A percentile compares a stretch with the other conserved stretches of the same genome.
Conservation (phyloP, 1,140 invertebrate genomes). For the Hyles euphorbiae region DNA sequence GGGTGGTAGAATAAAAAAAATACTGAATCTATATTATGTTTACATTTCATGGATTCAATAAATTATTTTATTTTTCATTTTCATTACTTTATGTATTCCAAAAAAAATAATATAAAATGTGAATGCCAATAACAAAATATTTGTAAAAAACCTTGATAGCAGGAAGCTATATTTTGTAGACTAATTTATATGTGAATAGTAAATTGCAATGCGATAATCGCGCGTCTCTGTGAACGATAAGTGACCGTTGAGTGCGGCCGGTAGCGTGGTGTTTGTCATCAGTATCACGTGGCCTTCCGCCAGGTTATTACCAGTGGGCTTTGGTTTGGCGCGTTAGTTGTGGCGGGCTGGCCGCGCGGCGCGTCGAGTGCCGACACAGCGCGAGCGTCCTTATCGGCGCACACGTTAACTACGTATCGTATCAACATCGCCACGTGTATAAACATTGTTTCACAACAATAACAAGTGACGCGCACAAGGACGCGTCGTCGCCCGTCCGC, state of each 20-base stretch:
- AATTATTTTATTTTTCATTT: too few relatives aligned
- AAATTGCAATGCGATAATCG: constrained; percentile 41
- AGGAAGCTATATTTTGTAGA: too few relatives aligned
- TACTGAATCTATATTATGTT: too few relatives aligned
- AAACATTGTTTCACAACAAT: constrained; percentile 70
- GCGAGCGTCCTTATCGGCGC: constrained; percentile 47
- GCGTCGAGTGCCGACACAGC: constrained; percentile 1
- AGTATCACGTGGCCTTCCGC: constrained; percentile 65
- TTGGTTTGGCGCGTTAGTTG: constrained; percentile 61
- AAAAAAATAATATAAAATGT: too few relatives aligned
- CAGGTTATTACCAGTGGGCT: constrained; percentile 52
- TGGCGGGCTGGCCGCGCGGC: constrained; percentile 50
- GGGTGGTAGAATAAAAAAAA: too few relatives aligned
- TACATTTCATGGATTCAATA: too few relatives aligned
- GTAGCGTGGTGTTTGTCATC: constrained; percentile 58
- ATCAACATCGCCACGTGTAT: constrained; percentile 66
- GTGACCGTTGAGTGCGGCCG: constrained; percentile 29
- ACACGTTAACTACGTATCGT: constrained; percentile 47
- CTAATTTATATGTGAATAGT: constrained; percentile 12
- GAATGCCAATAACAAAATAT: too few relatives aligned
- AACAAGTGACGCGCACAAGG: constrained; percentile 58
- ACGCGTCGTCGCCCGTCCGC: constrained; percentile 18
- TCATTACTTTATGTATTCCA: too few relatives aligned
- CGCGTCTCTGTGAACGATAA: constrained; percentile 23
- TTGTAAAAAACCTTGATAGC: too few relatives aligned